phyloP scores from a whole-genome alignment of 2,113 vertebrate species.

The Scartelaos histophorus region DNA sequence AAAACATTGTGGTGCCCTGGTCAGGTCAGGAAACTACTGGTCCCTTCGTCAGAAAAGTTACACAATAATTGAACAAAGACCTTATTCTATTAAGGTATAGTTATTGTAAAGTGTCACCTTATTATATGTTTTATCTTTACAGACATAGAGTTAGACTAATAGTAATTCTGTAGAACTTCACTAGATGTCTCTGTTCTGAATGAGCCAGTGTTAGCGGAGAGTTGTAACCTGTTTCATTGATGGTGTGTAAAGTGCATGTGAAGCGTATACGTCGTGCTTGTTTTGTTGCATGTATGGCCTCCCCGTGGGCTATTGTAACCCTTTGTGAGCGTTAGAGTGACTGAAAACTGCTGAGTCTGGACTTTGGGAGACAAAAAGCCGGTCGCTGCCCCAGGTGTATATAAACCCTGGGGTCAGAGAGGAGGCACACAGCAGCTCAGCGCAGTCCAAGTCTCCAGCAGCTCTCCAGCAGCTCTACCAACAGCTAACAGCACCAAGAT shows the following conservation, averaged over 20 bases:
- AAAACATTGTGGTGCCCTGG: too few relatives aligned
- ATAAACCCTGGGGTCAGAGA: constrained; percentile 14
- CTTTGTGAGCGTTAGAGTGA: constrained; percentile 15
- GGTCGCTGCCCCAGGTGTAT: constrained; percentile 23
- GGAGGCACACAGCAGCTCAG: constrained; percentile 10
- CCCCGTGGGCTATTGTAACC: constrained; percentile 28
- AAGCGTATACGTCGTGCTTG: neutral
- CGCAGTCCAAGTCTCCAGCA: constrained; percentile 5
- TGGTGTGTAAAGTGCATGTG: neutral
- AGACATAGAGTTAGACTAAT: too few relatives aligned
- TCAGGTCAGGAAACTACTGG: too few relatives aligned
- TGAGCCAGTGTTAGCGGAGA: too few relatives aligned
- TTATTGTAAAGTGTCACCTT: too few relatives aligned
- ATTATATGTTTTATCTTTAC: too few relatives aligned
- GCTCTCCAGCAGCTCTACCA: neutral
- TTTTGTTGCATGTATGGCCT: constrained; percentile 10
- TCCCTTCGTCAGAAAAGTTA: too few relatives aligned
- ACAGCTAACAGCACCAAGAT: constrained; percentile 12
- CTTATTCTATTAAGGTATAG: too few relatives aligned
- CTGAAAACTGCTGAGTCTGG: constrained; percentile 23
- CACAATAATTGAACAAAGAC: too few relatives aligned
- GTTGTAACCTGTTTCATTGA: neutral
- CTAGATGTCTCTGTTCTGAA: constrained; percentile 1
- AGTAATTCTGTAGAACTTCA: neutral
- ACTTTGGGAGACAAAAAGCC: constrained; percentile 14